Base-by-base conservation (phyloP, 1,140 invertebrate genomes). In the Myzus persicae region DNA sequence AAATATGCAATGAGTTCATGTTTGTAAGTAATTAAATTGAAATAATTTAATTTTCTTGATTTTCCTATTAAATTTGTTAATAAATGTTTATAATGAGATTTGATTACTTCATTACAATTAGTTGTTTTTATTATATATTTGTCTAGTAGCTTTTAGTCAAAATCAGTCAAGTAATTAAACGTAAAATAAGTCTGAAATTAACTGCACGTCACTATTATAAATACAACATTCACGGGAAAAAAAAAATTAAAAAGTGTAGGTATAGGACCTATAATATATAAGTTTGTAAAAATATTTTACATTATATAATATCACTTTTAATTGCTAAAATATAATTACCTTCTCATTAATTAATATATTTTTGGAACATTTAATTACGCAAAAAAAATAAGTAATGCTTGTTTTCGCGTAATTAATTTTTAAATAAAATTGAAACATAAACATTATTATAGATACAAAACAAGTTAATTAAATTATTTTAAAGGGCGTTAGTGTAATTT, bases 351-450 rank as follows among this genome's bases (percentile, higher is more conserved):
- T 76, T n/a, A 76, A 46, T 85, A 44, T 36, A 48, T 36, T 48
- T 88, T 46, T 36, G 36, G 46, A 87, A 87, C 26, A 46, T 88
- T n/a, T 48, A 88, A 48, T 88, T 88, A 88, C 2, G 14, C 44
- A 36, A 36, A 88, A 48, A 48, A 87, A 40, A 3, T 9, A 88
- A 46, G n/a, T 9, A 1, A 36, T 26, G 6, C n/a, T 26, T 48
- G 31, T 48, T 88, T 88, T 20, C 85, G 24, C 31, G 85, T 48
- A 88, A 88, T 88, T 88, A 88, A 48, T 48, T 46, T 36, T 48
- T 36, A 88, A 88, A 88, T 48, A 48, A 44, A 88, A 88, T 88
- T 88, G 31, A 85, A 85, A n/a, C 24, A 36, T 48, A 36, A 22
- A 36, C n/a, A 4, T 20, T 20, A 85, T 85, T 85, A n/a, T n/a